Base-by-base conservation (phyloP, 2,113 vertebrate genomes). In the Parotia lawesii region DNA sequence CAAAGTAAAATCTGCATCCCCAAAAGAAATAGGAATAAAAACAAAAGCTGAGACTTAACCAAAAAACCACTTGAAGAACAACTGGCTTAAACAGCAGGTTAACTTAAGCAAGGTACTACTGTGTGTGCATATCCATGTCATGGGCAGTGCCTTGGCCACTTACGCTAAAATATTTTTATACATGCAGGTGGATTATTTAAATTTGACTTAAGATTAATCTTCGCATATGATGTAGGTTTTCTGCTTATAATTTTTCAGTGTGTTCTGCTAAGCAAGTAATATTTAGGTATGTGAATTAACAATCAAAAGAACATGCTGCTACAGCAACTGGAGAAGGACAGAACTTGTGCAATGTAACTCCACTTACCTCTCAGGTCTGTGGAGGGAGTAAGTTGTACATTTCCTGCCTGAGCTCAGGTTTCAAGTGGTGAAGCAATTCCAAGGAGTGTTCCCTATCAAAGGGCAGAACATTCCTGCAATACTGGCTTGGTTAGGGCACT, bases 371-470 rank as follows among this genome's bases (percentile, higher is more conserved):
- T 71, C 79, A 75, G 56, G 82, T 83, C 85, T 93, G 66, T 56
- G 92, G 88, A 95, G 47, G 75, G 71, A 90, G 33, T 60, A 85
- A 92, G 29, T 28, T 66, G 57, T 2, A 69, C 57, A 79, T 78
- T 72, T 89, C 93, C 81, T 76, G 71, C 81, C 89, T 48, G 19
- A 95, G 93, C 81, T 96, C 93, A 87, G 51, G 74, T 95, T 95
- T 94, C 96, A 95, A 79, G 91, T 0, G 4, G 77, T 95, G 96
- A 96, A 89, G 94, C 89, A 96, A 96, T 79, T 85, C 77, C 38
- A 91, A 91, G 94, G 96, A 95, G 94, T 95, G 96, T 94, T 95
- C 77, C 74, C 89, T 94, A 95, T 79, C 80, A 85, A 91, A 91
- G 77, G 80, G 50, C 86, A 89, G 89, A 95, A 95, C 84, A 70